Evolutionary conservation across 2,797 vertebrate genomes (phyloP).

Genomic region (Propithecus perrieri): DNA sequence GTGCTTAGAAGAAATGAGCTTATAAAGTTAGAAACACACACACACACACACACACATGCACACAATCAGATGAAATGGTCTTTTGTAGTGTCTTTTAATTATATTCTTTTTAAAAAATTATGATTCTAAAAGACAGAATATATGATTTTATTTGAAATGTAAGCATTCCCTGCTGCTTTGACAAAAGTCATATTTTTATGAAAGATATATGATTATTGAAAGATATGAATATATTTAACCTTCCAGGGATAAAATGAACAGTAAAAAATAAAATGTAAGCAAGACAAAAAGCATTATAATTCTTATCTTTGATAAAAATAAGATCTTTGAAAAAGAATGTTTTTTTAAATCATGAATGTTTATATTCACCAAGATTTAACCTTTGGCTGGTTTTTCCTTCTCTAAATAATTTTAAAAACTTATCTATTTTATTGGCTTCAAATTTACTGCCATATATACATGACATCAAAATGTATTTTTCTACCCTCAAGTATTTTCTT

Average conservation of each 20-base stretch:
- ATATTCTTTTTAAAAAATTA: not conserved
- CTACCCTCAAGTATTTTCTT: not conserved
- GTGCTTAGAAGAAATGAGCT: not conserved
- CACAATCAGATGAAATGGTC: not conserved
- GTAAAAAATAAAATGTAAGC: not conserved
- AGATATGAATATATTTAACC: not conserved
- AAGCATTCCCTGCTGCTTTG: not conserved
- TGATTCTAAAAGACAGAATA: not conserved
- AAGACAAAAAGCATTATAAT: not conserved
- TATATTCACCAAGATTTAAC: not conserved
- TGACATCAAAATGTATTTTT: not conserved
- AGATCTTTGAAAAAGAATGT: not conserved
- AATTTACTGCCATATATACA: not conserved
- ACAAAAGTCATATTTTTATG: not conserved
- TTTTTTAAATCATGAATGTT: not conserved
- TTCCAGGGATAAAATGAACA: not conserved
- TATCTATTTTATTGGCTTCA: not conserved
- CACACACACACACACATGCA: not conserved
- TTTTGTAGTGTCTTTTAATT: not conserved
- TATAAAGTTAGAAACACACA: not conserved
- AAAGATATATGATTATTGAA: not conserved
- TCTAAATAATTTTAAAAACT: not conserved
- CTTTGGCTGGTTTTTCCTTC: not conserved
- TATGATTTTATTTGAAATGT: not conserved
- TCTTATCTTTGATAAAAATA: not conserved